Conservation (phyloP, 2,113 vertebrate species). For the Mesitornis unicolor region DNA sequence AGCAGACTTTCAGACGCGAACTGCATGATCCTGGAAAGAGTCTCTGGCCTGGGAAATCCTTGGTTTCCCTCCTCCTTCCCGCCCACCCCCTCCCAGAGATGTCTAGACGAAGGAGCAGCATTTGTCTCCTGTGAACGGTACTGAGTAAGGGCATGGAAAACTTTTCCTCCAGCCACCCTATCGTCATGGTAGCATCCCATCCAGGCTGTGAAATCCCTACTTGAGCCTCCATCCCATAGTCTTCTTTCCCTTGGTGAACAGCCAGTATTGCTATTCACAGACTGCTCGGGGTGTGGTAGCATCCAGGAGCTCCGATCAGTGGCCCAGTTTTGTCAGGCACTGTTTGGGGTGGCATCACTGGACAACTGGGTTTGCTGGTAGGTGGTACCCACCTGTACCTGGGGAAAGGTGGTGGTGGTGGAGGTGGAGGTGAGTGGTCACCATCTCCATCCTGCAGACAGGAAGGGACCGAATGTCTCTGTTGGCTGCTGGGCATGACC, state of each 20-base stretch:
- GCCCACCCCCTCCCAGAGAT: background rate
- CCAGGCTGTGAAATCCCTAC: background rate
- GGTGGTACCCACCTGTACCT: too few relatives aligned
- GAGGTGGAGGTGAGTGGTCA: background rate
- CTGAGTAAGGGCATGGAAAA: background rate
- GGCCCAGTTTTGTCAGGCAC: background rate
- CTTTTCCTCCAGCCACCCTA: background rate
- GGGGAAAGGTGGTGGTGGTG: background rate
- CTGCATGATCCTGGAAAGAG: slow-evolving; percentile 49
- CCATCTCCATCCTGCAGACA: background rate
- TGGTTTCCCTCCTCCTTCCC: background rate
- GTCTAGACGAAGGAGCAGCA: background rate
- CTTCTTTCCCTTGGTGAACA: background rate
- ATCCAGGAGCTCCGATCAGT: accelerated
- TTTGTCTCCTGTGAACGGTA: background rate
- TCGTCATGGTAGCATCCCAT: background rate
- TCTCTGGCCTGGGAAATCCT: slow-evolving; percentile 35
- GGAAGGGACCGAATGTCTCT: background rate
- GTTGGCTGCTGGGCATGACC: background rate
- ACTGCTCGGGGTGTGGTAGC: background rate
- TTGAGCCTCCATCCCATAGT: background rate
- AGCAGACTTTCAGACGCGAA: slow-evolving; percentile 12
- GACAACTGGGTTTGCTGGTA: background rate
- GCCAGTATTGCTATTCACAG: background rate
- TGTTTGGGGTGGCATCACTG: accelerated